A percentile compares a stretch with the other conserved stretches of the same genome.
Evolutionary conservation across 2,888 invertebrate species (phyloP).

Genomic region (Drosophila prolongata): DNA sequence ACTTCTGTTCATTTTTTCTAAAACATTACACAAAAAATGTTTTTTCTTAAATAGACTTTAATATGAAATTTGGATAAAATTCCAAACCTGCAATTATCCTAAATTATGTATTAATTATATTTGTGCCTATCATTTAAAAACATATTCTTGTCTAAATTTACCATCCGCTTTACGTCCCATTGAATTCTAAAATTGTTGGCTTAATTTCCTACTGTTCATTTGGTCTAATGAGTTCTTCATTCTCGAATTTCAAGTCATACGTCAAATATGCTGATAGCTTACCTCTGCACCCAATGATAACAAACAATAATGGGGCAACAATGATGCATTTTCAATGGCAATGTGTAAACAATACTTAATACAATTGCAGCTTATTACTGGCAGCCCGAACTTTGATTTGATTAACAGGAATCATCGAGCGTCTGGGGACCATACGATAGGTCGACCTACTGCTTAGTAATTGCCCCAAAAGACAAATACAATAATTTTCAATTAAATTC

Average conservation of each 20-base stretch:
- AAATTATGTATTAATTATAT: neutral
- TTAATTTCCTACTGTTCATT: slow-evolving; percentile 5
- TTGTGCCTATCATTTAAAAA: neutral
- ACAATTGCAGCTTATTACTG: slow-evolving; percentile 55
- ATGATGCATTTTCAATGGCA: slow-evolving; percentile 56
- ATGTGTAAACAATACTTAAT: slow-evolving; percentile 60
- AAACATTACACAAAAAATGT: no score
- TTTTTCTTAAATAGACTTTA: no score
- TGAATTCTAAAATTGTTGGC: neutral
- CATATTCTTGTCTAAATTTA: neutral
- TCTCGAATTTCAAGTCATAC: neutral
- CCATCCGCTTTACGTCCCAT: neutral
- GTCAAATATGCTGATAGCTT: slow-evolving; percentile 2
- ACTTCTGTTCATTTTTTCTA: no score
- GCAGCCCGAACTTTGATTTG: slow-evolving; percentile 19
- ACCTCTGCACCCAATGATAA: slow-evolving; percentile 9
- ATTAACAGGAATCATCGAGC: slow-evolving; percentile 29
- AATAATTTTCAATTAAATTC: slow-evolving; percentile 52
- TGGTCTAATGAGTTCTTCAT: slow-evolving; percentile 6
- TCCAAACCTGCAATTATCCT: neutral
- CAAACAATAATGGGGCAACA: slow-evolving; percentile 23
- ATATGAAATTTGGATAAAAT: no score
- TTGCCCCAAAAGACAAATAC: slow-evolving; percentile 16
- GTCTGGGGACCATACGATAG: neutral
- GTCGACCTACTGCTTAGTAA: slow-evolving; percentile 16